phyloP scores from a whole-genome alignment of 2,888 invertebrate genomes.

The Prosapia bicincta region DNA sequence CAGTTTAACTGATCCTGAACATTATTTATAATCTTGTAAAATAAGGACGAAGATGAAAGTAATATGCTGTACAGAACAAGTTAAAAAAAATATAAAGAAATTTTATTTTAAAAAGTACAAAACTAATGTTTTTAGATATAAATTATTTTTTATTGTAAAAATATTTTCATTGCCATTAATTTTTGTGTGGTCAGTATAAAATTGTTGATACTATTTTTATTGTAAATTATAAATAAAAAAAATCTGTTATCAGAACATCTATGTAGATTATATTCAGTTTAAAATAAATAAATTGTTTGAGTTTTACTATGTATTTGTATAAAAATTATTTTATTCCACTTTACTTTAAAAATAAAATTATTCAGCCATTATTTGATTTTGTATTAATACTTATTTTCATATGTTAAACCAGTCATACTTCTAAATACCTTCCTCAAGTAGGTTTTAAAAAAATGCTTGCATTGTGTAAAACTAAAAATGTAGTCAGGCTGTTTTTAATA shows the following conservation, averaged over 20 bases:
- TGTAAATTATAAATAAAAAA: not conserved
- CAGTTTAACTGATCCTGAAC: not conserved
- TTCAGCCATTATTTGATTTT: no score
- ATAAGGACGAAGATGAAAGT: not conserved
- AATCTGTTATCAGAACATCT: not conserved
- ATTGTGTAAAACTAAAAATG: no score
- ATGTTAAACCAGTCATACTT: no score
- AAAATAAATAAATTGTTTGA: not conserved
- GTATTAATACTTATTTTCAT: no score
- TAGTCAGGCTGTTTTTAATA: no score
- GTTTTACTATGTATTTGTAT: not conserved
- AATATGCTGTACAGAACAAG: not conserved
- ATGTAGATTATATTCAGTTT: not conserved
- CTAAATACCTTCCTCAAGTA: no score
- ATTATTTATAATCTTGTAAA: not conserved
- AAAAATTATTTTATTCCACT: not conserved
- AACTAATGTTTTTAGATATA: not conserved
- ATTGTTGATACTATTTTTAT: not conserved
- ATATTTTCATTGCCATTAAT: not conserved
- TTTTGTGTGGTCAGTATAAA: not conserved
- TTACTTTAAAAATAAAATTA: no score
- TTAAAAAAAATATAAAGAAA: not conserved
- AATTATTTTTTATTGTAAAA: not conserved
- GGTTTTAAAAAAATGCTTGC: no score
- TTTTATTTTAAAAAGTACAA: not conserved